Evolutionary conservation across 2,888 invertebrate genomes (phyloP), one percentile per base, ranked within the genome.

Genomic region (Chrysina gloriosa): DNA sequence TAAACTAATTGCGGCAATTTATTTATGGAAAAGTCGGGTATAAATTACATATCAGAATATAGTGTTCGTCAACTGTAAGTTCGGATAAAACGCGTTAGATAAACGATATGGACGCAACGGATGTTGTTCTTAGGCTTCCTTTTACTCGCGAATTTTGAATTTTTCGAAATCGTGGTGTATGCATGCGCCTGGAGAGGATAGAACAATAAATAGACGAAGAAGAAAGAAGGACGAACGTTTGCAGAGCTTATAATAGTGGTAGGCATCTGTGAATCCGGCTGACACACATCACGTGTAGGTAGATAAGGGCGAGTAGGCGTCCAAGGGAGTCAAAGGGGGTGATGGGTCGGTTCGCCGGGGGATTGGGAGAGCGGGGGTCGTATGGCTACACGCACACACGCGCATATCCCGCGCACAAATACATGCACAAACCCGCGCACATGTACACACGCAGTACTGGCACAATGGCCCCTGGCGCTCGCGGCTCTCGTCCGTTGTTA

Each of bases 401-500:
- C 36, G 61, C 63, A 21, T 19, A 45, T 25, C 14, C 23, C 11
- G 3, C 19, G 47, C 23, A 45, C 39, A 11, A 19, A 65, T 23
- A 52, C 39, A 52, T 9, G 31, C 50, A 19, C 42, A 39, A 23
- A 21, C 61, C 9, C 39, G 48, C 50, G 29, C 21, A 45, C 48
- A 16, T 25, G 29, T 56, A 48, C 58, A 56, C 56, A 61, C 61
- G 69, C 71, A 69, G 71, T 71, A 69, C 71, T 84, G 83, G 84
- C 83, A 73, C 84, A 82, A 83, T 79, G 83, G 84, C 83, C 82
- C 82, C 74, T 81, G 70, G 70, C 80, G 81, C 82, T 82, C 80
- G 82, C 81, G 80, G 80, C 82, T 80, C 82, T 83, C 82, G 81
- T 84, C 83, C 82, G 79, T 79, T 80, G 83, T 84, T 84, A 81